Evolutionary conservation across 2,888 invertebrate genomes (phyloP), one percentile per base, ranked within the genome.

Genomic region (Cephus sareptanus): DNA sequence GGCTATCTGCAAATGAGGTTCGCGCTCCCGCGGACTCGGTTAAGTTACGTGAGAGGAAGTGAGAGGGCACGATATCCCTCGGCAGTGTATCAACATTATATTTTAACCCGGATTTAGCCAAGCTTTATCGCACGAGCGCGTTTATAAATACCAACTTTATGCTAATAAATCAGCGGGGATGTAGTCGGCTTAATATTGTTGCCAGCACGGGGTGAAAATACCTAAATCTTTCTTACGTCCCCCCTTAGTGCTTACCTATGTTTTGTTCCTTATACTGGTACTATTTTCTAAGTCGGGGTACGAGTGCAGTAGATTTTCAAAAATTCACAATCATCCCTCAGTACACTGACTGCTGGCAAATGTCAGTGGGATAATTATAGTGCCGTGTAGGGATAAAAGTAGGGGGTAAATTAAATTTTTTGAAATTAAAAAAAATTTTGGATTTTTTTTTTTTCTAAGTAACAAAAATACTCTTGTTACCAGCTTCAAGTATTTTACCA

Each of bases 71-170:
- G 78, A 78, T 78, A 78, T 78, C 37, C 23, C 78, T 78, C 75
- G 78, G 78, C 78, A 78, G 78, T 78, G 78, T 78, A 78, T 78
- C 78, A 78, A 78, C 78, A 78, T 78, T 78, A 78, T 78, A 78
- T 78, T 78, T 78, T 78, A 78, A 75, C 78, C 75, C 75, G 78
- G 78, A 75, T 78, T 78, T 78, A 78, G 78, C 78, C 76, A 75
- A 78, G 78, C 78, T 78, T 78, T 78, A 78, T 78, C 78, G 78
- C 78, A 73, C 75, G 78, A 71, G 78, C 78, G 78, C 78, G 78
- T 78, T 78, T 78, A 78, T 78, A 78, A 78, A 78, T 78, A 78
- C 78, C 78, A 78, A 78, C 78, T 78, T 78, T 78, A 78, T 78
- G 78, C 75, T 78, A 78, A 78, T 78, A 78, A 78, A 78, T 78